Evolutionary conservation across 2,113 vertebrate species (phyloP), one percentile per base, ranked within the genome.

Genomic region (Pygoscelis antarcticus): DNA sequence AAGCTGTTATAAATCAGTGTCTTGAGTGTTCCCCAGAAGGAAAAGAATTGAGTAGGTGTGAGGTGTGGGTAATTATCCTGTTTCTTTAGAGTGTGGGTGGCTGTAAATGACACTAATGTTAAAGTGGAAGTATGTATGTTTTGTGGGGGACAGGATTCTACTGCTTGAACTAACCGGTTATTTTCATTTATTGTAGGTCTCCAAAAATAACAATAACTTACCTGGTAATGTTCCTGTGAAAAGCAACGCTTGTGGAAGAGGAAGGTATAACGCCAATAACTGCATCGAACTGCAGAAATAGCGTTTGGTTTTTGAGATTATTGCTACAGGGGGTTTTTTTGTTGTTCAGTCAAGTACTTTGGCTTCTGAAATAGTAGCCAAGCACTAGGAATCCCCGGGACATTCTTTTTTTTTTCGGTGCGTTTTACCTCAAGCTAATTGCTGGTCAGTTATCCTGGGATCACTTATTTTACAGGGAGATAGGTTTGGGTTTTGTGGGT

Each of bases 141-240:
- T 1, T 46, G 44, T 42, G 44, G 51, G 36, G 55, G 62, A 3
- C 16, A 30, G 38, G 19, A 12, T 17, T 77, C 13, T 11, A 46
- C 36, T 90, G 61, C 74, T 65, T 76, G 70, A 90, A 69, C 57
- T 94, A 93, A 95, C 81, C 1, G 2, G 23, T 52, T 95, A 27
- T 90, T 94, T 80, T 83, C 21, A 38, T 89, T 87, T 91, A 52
- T 96, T 87, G 40, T 91, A 95, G 90, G 89, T 93, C 49, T 92
- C 44, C 74, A 84, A 49, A 94, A 94, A 26, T 93, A 95, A 36
- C 62, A 68, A 0, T 94, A 85, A 83, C 76, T 85, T 77, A 44
- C 79, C 71, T 17, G 61, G 42, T 93, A 89, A 81, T 1, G 2
- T 38, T 74, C 51, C 87, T 44, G 74, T 64, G 87, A 66, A 83